A percentile compares a stretch with the other conserved stretches of the same genome.
phyloP scores from a whole-genome alignment of 2,888 invertebrate genomes.

The Yponomeuta cagnagella region DNA sequence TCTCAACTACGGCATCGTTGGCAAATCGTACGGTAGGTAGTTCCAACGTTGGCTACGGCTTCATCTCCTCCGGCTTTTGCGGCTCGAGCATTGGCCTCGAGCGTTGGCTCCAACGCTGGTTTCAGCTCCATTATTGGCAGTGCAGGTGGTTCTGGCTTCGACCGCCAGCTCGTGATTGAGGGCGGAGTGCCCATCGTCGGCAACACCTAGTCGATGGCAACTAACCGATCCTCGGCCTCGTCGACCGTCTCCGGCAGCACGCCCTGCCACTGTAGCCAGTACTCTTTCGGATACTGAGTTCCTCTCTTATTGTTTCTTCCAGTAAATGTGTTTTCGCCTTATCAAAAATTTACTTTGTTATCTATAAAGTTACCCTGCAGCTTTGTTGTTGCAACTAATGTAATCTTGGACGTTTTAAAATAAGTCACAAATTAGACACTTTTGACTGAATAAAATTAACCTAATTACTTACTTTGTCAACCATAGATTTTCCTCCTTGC shows the following conservation, averaged over 20 bases:
- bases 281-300: background rate
- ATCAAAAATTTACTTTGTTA: background rate
- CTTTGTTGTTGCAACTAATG: no score
- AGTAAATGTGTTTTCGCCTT: background rate
- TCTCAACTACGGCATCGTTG: background rate
- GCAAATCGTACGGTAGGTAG: background rate
- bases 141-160: background rate
- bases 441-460: no score
- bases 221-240: background rate
- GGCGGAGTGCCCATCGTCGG: constrained; percentile 3
- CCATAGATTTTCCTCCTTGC: no score
- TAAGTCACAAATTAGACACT: no score
- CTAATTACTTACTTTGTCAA: no score
- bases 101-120: background rate
- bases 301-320: background rate
- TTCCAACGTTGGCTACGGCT: background rate
- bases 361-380: background rate
- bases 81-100: background rate
- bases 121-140: background rate
- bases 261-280: background rate
- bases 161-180: background rate
- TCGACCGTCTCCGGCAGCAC: background rate
- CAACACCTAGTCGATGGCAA: background rate
- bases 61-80: background rate
- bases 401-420: no score